These are phyloP conservation scores for Margarornis squamiger DNA, from an alignment of 2,797 vertebrate genomes.

Conservation along the genomic window DNA sequence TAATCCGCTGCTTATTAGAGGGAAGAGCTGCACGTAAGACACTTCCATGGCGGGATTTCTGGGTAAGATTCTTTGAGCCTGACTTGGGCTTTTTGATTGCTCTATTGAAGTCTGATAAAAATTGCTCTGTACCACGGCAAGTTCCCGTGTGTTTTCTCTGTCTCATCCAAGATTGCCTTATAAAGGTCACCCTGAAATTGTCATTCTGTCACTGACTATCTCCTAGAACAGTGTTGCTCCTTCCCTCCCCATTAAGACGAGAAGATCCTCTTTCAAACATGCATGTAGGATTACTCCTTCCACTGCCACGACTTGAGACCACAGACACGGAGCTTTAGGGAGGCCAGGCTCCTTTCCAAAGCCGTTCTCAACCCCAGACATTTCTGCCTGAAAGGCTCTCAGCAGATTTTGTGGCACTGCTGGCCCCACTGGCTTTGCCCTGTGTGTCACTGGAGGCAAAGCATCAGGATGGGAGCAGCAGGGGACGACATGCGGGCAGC, in stretches of 20 bases:
- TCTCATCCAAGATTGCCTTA: constrained; percentile 41
- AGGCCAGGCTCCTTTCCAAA: neutral
- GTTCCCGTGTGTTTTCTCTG: constrained; percentile 51
- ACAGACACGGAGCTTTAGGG: neutral
- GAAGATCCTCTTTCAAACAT: neutral
- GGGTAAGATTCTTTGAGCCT: constrained; percentile 45
- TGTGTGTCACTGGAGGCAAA: constrained; percentile 77
- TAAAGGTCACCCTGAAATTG: constrained; percentile 61
- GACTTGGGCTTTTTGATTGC: constrained; percentile 41
- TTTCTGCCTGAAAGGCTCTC: constrained; percentile 26
- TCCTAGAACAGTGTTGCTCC: constrained; percentile 15
- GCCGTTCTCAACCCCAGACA: neutral
- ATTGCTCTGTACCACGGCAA: neutral
- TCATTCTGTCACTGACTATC: constrained; percentile 26
- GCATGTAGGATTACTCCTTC: neutral
- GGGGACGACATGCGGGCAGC: constrained; percentile 69
- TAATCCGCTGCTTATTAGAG: constrained; percentile 44
- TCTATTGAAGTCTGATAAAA: constrained; percentile 58
- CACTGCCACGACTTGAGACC: neutral
- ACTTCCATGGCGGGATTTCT: constrained; percentile 35
- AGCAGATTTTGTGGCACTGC: constrained; percentile 64
- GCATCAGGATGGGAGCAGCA: constrained; percentile 67
- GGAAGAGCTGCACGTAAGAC: neutral
- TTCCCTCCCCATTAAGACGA: neutral
- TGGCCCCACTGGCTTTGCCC: constrained; percentile 68